Conservation (phyloP, 2,888 invertebrate genomes). For the Aphelenchoides bicaudatus region DNA sequence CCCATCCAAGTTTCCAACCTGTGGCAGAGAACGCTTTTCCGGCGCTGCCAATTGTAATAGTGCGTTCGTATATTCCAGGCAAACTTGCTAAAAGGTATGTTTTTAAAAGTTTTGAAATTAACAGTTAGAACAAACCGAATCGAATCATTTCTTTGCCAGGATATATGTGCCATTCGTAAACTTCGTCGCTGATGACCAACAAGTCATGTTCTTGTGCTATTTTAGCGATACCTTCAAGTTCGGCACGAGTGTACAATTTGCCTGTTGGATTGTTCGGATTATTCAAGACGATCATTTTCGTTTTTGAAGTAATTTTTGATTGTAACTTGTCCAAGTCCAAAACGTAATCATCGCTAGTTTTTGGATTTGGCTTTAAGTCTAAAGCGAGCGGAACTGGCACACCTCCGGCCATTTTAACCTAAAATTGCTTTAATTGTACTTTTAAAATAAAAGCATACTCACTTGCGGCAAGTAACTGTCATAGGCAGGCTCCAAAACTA, state of each 20-base stretch:
- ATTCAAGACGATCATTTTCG: constrained; percentile 82
- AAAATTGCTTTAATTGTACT: no score
- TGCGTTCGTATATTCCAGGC: constrained; percentile 95
- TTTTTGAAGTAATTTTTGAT: constrained; percentile 76
- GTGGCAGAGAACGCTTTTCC: constrained; percentile 81
- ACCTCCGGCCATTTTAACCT: constrained; percentile 68
- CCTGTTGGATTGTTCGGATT: constrained; percentile 96
- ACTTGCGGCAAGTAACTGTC: constrained; percentile 93
- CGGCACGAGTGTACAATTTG: constrained; percentile 67
- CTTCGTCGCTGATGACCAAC: constrained; percentile 89
- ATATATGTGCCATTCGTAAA: constrained; percentile 94
- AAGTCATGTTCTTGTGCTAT: constrained; percentile 88
- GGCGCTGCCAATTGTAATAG: constrained; percentile 91
- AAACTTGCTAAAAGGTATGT: constrained; percentile 75
- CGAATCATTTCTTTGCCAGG: constrained; percentile 76
- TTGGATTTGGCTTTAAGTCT: constrained; percentile 29
- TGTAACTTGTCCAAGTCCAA: constrained; percentile 78
- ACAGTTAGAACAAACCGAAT: constrained; percentile 70
- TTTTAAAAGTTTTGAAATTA: neutral
- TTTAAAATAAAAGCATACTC: no score
- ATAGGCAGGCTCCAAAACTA: constrained; percentile 89
- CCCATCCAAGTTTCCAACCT: constrained; percentile 93
- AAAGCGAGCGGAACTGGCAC: constrained; percentile 80
- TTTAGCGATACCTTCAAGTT: constrained; percentile 71
- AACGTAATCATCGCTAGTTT: constrained; percentile 78